These are phyloP conservation scores for Drosophila grimshawi DNA, from an alignment of 1,140 invertebrate genomes.

Conservation along the genomic window DNA sequence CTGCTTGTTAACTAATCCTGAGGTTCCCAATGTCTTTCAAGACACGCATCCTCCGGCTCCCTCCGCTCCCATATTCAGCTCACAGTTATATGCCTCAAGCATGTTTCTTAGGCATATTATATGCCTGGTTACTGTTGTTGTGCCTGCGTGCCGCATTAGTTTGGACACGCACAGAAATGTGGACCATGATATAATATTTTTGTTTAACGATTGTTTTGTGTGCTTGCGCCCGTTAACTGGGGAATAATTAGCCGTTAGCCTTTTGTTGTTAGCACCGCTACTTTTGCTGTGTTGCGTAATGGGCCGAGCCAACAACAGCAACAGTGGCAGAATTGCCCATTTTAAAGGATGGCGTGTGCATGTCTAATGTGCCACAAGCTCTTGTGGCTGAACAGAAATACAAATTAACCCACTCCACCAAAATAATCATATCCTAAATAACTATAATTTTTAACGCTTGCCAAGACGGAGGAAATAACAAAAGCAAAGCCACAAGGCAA, in stretches of 20 bases:
- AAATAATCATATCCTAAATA: conserved; percentile 63
- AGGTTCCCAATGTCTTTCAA: conserved; percentile 27
- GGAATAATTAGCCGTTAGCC: conserved; percentile 77
- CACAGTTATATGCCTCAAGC: conserved; percentile 7
- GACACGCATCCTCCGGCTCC: conserved; percentile 32
- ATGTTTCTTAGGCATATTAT: conserved; percentile 5
- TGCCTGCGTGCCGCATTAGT: conserved; percentile 58
- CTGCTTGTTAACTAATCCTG: conserved; percentile 60
- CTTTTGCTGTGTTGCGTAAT: conserved; percentile 47
- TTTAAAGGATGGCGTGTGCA: conserved; percentile 77
- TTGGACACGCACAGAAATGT: conserved; percentile 71
- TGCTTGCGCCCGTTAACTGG: conserved; percentile 65
- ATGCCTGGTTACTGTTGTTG: conserved; percentile 16
- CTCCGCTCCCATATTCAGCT: not conserved
- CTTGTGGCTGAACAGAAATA: conserved; percentile 25
- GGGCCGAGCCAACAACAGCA: conserved; percentile 41
- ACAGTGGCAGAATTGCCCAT: conserved; percentile 41
- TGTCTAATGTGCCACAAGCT: conserved; percentile 67
- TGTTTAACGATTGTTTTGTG: conserved; percentile 78
- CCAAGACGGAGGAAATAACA: conserved; percentile 39
- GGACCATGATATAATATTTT: conserved; percentile 67
- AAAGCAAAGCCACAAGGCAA: conserved; percentile 48
- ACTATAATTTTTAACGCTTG: conserved; percentile 78
- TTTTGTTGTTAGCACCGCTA: conserved; percentile 44
- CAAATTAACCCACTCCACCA: conserved; percentile 37